Evolutionary conservation across 2,797 vertebrate species (phyloP), one percentile per base, ranked within the genome.

Genomic region (Diglossa cyanea): DNA sequence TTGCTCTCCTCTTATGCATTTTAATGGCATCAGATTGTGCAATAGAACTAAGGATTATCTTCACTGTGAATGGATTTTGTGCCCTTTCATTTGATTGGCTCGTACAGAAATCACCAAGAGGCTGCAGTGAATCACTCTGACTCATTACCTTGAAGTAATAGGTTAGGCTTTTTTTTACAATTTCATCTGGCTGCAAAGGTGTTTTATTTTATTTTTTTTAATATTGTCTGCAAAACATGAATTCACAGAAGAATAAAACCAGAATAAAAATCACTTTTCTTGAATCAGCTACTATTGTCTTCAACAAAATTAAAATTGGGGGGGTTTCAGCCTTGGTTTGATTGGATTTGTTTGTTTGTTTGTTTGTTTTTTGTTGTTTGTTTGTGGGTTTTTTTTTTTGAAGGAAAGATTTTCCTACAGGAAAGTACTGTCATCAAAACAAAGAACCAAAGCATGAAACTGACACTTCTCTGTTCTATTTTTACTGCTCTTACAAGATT

Each of bases 31-130:
- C 54, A 76, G 73, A 82, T 88, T 96, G 96, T 90, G 48, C 73
- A 79, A 76, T 81, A 90, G 72, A 92, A 47, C 25, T 55, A 70
- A 89, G 61, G 79, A 88, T 88, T 75, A 58, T 74, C 73, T 91
- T 90, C 75, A 31, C 63, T 87, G 44, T 55, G 89, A 97, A 97
- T 37, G 83, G 63, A 23, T 61, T 93, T 79, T 75, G 24, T 97
- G 95, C 71, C 96, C 95, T 98, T 97, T 97, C 54, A 19, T 86
- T 85, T 88, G 76, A 97, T 96, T 96, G 97, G 94, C 72, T 95
- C n/a, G 1, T 26, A 31, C 11, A 92, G 80, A 97, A 95, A 86
- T 65, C 78, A 94, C 87, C 71, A 77, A 94, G 72, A 95, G 30
- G 50, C 86, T 96, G 40, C 63, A 66, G 45, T 96, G 94, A 97